Evolutionary conservation across 2,113 vertebrate species (phyloP), one percentile per base, ranked within the genome.

Genomic region (Oryzias javanicus): DNA sequence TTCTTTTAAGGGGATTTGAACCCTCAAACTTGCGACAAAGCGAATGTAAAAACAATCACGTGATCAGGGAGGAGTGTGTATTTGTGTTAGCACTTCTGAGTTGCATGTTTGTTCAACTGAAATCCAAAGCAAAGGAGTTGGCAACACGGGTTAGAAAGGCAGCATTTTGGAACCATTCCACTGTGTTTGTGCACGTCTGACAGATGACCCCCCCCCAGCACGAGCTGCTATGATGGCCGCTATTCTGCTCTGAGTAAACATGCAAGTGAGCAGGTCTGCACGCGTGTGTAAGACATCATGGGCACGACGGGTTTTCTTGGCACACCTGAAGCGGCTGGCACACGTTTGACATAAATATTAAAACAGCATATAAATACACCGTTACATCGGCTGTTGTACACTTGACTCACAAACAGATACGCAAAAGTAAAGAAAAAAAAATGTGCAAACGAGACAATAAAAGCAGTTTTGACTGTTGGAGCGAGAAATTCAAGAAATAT

Each of bases 131-230:
- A 48, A 78, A 69, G 64, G 58, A 22, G 41, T 82, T 73, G 74
- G 72, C 82, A 85, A 80, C 82, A 4, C 46, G 12, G 61, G 72
- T 79, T 53, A 72, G 53, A 68, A 87, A 89, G 85, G 87, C 85
- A 86, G 69, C 71, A 25, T 18, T 76, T 75, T 67, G 58, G 71
- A 71, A 74, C 64, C 45, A 47, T 18, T 42, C 61, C 72, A 70
- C 70, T 25, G 55, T 14, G 51, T 40, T 54, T 55, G 46, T 18
- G 49, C 20, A 14, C 53, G 57, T 65, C 18, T 54, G 27, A 51
- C 58, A 70, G 25, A 14, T 62, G 55, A 59, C 44, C 20, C 74
- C 64, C 55, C 44, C 20, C 74, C 64, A 78, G 74, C 71, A 62
- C 29, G 74, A 78, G 68, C 65, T 64, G 60, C 70, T 62, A 74